These are phyloP conservation scores for Pangasius sanitwongsei DNA, from an alignment of 2,797 vertebrate species.

Conservation along the genomic window DNA sequence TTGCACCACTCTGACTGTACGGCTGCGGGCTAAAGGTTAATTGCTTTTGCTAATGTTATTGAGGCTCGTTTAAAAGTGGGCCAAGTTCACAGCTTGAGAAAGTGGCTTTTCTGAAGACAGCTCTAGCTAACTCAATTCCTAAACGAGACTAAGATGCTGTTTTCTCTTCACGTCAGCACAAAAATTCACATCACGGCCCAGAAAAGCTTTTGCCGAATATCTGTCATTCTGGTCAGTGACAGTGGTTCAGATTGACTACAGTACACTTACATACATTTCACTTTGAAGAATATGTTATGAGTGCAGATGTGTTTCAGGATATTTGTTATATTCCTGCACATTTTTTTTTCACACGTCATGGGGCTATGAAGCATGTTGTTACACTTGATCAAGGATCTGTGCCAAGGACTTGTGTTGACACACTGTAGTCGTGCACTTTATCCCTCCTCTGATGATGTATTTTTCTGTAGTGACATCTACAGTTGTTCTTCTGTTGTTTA, in stretches of 20 bases:
- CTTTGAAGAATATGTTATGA: neutral
- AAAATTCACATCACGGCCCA: slow-evolving; percentile 2
- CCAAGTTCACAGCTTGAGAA: slow-evolving; percentile 48
- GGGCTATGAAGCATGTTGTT: neutral
- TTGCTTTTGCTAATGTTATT: slow-evolving; percentile 61
- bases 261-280: slow-evolving; percentile 2
- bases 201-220: neutral
- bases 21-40: slow-evolving; percentile 61
- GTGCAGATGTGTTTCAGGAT: neutral
- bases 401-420: neutral
- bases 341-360: neutral
- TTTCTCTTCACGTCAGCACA: slow-evolving; percentile 24
- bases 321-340: neutral
- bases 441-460: neutral
- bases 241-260: neutral
- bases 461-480: neutral
- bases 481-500: slow-evolving; percentile 9
- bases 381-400: slow-evolving; percentile 11
- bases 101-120: slow-evolving; percentile 52
- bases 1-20: slow-evolving; percentile 48
- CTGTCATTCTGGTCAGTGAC: slow-evolving; percentile 22
- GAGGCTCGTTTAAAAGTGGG: slow-evolving; percentile 54
- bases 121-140: slow-evolving; percentile 40
- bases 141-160: slow-evolving; percentile 23
- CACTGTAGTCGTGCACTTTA: neutral